phyloP scores from a whole-genome alignment of 2,888 invertebrate genomes.

The Cremastobaeus sp. region DNA sequence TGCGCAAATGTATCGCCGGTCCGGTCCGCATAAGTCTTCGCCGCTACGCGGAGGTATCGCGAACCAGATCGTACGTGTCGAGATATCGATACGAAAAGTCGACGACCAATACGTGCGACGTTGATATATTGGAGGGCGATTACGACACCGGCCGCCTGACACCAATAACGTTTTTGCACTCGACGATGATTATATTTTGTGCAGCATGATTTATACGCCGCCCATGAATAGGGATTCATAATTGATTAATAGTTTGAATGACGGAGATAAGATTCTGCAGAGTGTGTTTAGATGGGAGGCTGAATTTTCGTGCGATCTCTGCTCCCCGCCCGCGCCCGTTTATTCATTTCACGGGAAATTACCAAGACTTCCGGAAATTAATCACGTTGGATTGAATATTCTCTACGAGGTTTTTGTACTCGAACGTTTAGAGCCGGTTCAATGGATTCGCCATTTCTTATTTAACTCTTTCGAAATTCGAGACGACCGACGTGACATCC shows the following conservation, averaged over 20 bases:
- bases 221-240: constrained; percentile 7
- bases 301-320: too few relatives aligned
- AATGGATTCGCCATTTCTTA: too few relatives aligned
- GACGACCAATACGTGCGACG: constrained; percentile 20
- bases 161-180: constrained; percentile 27
- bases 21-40: constrained; percentile 19
- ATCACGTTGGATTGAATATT: too few relatives aligned
- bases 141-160: constrained; percentile 9
- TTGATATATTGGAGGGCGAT: constrained; percentile 27
- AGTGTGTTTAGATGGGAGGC: too few relatives aligned
- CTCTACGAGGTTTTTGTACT: too few relatives aligned
- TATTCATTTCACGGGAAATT: too few relatives aligned
- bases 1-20: constrained; percentile 14
- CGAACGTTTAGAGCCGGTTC: too few relatives aligned
- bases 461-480: too few relatives aligned
- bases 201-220: constrained; percentile 17
- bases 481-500: background rate
- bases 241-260: constrained; percentile 15
- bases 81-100: constrained; percentile 28
- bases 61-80: constrained; percentile 20
- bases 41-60: constrained; percentile 2
- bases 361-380: too few relatives aligned
- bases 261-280: too few relatives aligned
- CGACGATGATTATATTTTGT: constrained; percentile 24
- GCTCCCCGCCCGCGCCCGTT: too few relatives aligned